Evolutionary conservation across 2,113 vertebrate species (phyloP), one percentile per base, ranked within the genome.

Genomic region (Potamarius usumacintae): DNA sequence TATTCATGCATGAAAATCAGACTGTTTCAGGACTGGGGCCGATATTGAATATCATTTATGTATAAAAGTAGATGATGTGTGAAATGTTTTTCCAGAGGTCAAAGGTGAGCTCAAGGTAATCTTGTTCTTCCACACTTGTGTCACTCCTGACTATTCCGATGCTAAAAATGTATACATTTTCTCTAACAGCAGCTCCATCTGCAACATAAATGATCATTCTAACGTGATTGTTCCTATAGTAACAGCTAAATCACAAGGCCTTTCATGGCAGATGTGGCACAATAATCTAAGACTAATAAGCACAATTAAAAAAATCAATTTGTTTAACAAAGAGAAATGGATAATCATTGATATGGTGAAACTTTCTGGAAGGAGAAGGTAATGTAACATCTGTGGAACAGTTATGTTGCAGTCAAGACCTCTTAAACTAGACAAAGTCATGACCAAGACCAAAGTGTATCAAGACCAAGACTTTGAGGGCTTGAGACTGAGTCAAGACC

Each of bases 71-170:
- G 27, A 80, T 58, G 78, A 34, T 11, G 53, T 80, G 78, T 80
- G 78, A 80, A 81, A 81, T 81, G 4, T 81, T 81, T 81, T 60
- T 42, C 18, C 79, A 34, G n/a, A 58, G 27, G 55, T 81, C 55
- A 60, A 22, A 42, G 57, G 50, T 22, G 18, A 42, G 57, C 78
- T 80, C 78, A 34, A 57, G 77, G 17, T 57, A 79, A 57, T 57
- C 14, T 57, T 17, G 77, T 79, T 30, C 30, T 30, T 30, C 30
- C 30, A 30, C 30, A 77, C 34, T 53, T 53, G 20, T 5, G 11
- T n/a, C 48, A 10, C 10, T 77, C 22, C 74, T 52, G 18, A 76
- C 11, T 30, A 30, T 30, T 30, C 30, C 30, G 8, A 53, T 53
- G 9, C 9, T 9, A 53, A 53, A 25, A 57, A 57, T 12, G 48